Evolutionary conservation across 2,797 vertebrate species (phyloP).

Genomic region (Labeo calbasu): DNA sequence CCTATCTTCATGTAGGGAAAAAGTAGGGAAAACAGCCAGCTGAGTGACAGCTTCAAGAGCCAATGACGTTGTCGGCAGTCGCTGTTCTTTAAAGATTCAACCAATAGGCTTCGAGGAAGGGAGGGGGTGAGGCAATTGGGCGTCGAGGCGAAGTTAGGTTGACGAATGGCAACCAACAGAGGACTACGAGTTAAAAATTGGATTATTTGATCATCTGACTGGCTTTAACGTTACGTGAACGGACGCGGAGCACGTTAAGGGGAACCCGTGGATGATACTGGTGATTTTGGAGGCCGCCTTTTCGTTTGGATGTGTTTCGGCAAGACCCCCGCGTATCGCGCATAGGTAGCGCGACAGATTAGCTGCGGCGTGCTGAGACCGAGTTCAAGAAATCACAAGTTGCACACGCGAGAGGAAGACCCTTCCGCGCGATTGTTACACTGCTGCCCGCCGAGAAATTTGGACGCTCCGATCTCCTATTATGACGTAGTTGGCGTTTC

Average conservation of each 20-base stretch:
- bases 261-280: not conserved
- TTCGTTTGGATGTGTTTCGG: slow-evolving; percentile 51
- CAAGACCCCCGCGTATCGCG: slow-evolving; percentile 59
- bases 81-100: slow-evolving; percentile 74
- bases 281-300: slow-evolving; percentile 28
- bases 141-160: slow-evolving; percentile 71
- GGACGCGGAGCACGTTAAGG: slow-evolving; percentile 48
- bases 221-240: slow-evolving; percentile 56
- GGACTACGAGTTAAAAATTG: slow-evolving; percentile 82
- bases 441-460: slow-evolving; percentile 11
- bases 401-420: slow-evolving; percentile 65
- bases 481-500: slow-evolving; percentile 50
- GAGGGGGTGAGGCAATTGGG: slow-evolving; percentile 68
- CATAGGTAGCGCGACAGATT: slow-evolving; percentile 65
- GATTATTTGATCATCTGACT: slow-evolving; percentile 68
- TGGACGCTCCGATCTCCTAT: slow-evolving; percentile 21
- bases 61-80: slow-evolving; percentile 67
- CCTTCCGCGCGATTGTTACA: slow-evolving; percentile 31
- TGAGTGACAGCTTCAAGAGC: slow-evolving; percentile 69
- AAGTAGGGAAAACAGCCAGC: slow-evolving; percentile 30
- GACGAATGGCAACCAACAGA: slow-evolving; percentile 81
- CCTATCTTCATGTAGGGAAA: slow-evolving; percentile 73
- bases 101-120: slow-evolving; percentile 77
- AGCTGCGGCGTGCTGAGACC: slow-evolving; percentile 82
- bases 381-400: slow-evolving; percentile 81